These are phyloP conservation scores for Phalacrocorax pelagicus DNA, from an alignment of 2,113 vertebrate genomes.

Conservation along the genomic window DNA sequence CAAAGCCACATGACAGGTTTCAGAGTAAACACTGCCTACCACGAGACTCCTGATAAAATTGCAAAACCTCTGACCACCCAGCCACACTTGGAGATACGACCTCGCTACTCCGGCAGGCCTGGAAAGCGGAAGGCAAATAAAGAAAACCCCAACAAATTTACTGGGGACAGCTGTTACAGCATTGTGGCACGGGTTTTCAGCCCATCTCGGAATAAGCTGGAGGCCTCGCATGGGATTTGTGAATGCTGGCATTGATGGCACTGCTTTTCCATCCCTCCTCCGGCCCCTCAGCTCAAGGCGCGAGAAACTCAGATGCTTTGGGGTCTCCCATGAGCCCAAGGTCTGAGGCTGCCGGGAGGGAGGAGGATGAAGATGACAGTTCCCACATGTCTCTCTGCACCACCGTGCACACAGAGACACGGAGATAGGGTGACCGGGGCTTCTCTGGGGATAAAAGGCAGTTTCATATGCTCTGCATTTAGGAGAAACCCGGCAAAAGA, in stretches of 20 bases:
- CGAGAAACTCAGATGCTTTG: not conserved
- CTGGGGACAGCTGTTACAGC: not conserved
- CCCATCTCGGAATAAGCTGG: not conserved
- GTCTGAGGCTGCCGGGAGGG: not conserved
- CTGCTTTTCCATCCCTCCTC: not conserved
- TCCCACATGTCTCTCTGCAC: not conserved
- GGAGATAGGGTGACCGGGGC: accelerated
- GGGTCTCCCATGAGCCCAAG: not conserved
- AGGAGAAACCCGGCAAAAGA: conserved; percentile 59
- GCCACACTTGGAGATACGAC: not conserved
- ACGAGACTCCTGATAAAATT: not conserved
- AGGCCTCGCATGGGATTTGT: not conserved
- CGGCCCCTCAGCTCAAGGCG: not conserved
- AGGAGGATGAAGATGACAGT: not conserved
- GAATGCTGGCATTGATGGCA: not conserved
- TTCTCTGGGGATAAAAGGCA: not conserved
- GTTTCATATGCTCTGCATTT: conserved; percentile 50
- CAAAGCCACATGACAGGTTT: conserved; percentile 34
- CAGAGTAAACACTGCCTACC: conserved; percentile 19
- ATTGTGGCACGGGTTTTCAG: not conserved
- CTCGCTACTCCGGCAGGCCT: not conserved
- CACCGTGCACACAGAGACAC: accelerated
- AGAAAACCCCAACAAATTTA: not conserved
- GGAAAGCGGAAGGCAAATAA: not conserved
- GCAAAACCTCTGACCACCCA: not conserved